Evolutionary conservation across 2,113 vertebrate genomes (phyloP).

Genomic region (Tachysurus vachellii): DNA sequence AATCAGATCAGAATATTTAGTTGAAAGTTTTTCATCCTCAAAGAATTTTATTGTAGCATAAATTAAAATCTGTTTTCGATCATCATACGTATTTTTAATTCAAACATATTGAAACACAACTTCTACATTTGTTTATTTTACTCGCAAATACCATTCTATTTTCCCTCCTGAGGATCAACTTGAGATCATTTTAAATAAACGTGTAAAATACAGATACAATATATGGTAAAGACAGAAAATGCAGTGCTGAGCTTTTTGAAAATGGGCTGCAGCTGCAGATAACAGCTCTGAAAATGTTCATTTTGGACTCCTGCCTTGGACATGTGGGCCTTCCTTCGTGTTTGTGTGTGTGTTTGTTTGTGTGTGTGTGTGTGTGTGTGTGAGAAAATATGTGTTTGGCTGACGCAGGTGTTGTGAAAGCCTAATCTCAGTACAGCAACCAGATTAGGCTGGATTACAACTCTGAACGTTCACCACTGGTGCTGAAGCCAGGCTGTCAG

Average conservation of each 20-base stretch:
- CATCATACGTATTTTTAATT: not conserved
- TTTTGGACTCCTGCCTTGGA: constrained; percentile 22
- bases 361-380: not conserved
- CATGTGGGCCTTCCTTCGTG: not conserved
- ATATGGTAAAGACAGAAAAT: not conserved
- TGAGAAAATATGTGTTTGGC: constrained; percentile 1
- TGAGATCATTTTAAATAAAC: not conserved
- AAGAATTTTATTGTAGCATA: not conserved
- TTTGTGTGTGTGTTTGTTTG: not conserved
- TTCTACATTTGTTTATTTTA: not conserved
- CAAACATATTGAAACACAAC: not conserved
- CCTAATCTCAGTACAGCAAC: constrained; percentile 66
- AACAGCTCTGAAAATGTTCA: constrained; percentile 2
- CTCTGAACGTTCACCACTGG: constrained; percentile 71
- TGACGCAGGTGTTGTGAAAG: constrained; percentile 60
- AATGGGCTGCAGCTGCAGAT: not conserved
- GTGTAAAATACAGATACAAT: not conserved
- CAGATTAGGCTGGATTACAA: constrained; percentile 79
- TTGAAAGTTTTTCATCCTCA: not conserved
- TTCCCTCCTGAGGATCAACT: not conserved
- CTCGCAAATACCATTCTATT: not conserved
- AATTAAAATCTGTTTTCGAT: not conserved
- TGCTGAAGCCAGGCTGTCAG: constrained; percentile 45
- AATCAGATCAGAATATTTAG: no score
- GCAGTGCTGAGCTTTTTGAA: not conserved